These are phyloP conservation scores for Mesitornis unicolor DNA, from an alignment of 2,113 vertebrate genomes.

Conservation along the genomic window DNA sequence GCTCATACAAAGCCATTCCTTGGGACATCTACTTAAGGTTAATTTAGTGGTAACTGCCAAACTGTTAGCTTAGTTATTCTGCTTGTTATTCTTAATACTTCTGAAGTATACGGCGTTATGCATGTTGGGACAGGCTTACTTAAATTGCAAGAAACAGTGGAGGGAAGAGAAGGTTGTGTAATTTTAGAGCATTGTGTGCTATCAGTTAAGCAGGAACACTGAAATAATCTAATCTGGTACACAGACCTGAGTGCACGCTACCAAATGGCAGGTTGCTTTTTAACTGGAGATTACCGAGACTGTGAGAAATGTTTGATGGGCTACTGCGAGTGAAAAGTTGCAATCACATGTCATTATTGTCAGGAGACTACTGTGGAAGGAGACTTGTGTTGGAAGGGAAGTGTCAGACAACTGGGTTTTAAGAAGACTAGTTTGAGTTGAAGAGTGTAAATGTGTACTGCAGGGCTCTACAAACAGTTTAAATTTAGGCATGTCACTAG, in stretches of 20 bases:
- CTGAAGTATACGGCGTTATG: background rate
- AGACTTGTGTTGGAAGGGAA: background rate
- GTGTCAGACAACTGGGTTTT: background rate
- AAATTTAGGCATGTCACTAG: background rate
- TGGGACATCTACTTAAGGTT: fast-evolving
- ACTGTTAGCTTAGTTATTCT: too few species aligned
- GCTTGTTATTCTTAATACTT: background rate
- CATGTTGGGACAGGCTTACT: background rate
- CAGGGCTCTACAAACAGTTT: background rate
- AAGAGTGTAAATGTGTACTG: background rate
- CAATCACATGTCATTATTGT: background rate
- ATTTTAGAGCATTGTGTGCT: background rate
- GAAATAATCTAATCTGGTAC: background rate
- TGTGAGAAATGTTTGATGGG: background rate
- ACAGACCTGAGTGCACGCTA: background rate
- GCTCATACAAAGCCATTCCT: background rate
- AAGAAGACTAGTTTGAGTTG: background rate
- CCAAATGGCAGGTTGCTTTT: background rate
- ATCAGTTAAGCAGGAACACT: background rate
- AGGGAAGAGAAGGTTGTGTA: background rate
- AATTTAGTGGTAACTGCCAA: background rate
- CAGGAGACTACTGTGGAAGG: background rate
- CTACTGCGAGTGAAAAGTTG: background rate
- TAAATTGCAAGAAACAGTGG: background rate
- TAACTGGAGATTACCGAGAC: background rate